Conservation (phyloP, 2,888 invertebrate genomes). For the Anthophora plumipes region DNA sequence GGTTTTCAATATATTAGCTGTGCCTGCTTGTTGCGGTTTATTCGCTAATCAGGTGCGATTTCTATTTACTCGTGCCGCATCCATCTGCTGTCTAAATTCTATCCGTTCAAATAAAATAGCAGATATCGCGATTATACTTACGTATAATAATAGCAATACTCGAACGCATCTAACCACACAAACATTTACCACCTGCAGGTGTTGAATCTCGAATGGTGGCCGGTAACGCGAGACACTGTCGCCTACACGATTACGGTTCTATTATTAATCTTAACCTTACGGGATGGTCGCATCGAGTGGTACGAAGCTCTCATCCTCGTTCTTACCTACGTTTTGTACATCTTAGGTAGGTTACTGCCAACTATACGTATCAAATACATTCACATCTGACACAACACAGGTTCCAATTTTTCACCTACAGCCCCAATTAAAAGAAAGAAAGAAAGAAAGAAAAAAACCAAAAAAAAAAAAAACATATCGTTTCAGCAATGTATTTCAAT, state of each 20-base stretch:
- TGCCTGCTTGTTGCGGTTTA: slow-evolving; percentile 90
- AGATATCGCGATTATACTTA: too few species aligned
- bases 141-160: neutral
- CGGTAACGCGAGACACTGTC: slow-evolving; percentile 90
- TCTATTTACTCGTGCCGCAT: too few species aligned
- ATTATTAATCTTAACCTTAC: slow-evolving; percentile 88
- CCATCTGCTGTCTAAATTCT: too few species aligned
- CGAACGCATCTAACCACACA: neutral
- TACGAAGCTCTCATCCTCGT: slow-evolving; percentile 91
- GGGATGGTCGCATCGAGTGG: slow-evolving; percentile 91
- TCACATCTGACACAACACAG: too few species aligned
- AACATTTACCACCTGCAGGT: slow-evolving; percentile 84
- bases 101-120: too few species aligned
- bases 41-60: slow-evolving; percentile 86
- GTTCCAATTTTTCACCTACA: neutral
- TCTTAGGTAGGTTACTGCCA: slow-evolving; percentile 86
- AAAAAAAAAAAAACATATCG: too few species aligned
- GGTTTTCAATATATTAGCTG: slow-evolving; percentile 91
- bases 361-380: slow-evolving; percentile 24
- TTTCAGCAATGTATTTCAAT: slow-evolving; percentile 90
- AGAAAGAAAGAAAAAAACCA: too few species aligned
- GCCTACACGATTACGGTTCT: slow-evolving; percentile 91
- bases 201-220: slow-evolving; percentile 91
- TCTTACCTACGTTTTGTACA: slow-evolving; percentile 89
- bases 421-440: neutral